Conservation (phyloP, 2,888 invertebrate species). For the Epiblema foenella region DNA sequence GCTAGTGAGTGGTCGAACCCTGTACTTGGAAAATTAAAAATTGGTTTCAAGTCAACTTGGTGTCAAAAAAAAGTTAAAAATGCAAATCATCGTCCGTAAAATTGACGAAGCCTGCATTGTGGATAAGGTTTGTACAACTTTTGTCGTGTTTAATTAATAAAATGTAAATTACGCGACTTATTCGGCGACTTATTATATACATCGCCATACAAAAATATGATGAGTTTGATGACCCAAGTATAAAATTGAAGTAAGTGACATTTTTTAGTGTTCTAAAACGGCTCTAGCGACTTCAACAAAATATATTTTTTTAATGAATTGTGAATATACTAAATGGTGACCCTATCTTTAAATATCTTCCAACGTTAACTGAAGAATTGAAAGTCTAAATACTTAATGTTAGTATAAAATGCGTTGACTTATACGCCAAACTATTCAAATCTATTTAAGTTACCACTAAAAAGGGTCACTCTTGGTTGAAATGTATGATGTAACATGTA, state of each 20-base stretch:
- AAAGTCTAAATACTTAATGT: background rate
- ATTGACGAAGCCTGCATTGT: too few species aligned
- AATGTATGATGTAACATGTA: constrained; percentile 72
- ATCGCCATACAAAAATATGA: too few species aligned
- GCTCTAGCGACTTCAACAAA: background rate
- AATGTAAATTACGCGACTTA: too few species aligned
- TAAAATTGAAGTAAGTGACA: too few species aligned
- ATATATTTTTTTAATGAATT: background rate
- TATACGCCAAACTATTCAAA: constrained; percentile 15
- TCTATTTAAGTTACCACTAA: constrained; percentile 22
- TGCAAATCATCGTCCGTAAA: too few species aligned
- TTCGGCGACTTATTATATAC: too few species aligned
- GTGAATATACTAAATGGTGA: background rate
- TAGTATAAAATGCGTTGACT: background rate
- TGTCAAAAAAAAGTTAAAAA: too few species aligned
- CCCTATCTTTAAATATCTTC: background rate
- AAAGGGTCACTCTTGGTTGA: constrained; percentile 47
- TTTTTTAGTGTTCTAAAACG: too few species aligned
- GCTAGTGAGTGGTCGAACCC: background rate
- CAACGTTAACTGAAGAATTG: constrained; percentile 6
- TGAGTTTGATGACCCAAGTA: too few species aligned
- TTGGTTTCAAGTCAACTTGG: background rate
- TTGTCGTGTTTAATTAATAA: too few species aligned
- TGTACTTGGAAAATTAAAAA: background rate
- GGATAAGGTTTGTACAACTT: too few species aligned